Evolutionary conservation across 1,140 invertebrate species (phyloP).

Genomic region (Drosophila littoralis): DNA sequence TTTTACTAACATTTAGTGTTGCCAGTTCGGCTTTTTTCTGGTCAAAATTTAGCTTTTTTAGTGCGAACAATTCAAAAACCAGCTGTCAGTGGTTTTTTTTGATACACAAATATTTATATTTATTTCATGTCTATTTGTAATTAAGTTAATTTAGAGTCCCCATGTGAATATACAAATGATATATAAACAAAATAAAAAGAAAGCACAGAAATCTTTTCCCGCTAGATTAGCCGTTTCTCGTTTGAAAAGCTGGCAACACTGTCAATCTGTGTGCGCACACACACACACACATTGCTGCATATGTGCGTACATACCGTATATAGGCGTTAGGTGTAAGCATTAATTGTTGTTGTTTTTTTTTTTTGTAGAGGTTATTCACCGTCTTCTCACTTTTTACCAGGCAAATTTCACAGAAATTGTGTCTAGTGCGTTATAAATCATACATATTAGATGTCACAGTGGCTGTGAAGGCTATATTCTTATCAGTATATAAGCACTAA

Average conservation of each 20-base stretch:
- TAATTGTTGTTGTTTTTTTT: not conserved
- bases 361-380: conserved; percentile 34
- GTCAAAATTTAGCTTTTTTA: not conserved
- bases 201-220: not conserved
- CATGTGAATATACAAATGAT: too few species aligned
- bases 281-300: not conserved
- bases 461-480: not conserved
- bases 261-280: not conserved
- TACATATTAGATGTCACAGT: not conserved
- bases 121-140: too few species aligned
- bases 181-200: not conserved
- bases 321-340: conserved; percentile 5
- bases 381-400: not conserved
- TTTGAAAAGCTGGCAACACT: not conserved
- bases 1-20: not conserved
- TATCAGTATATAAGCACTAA: not conserved
- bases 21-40: not conserved
- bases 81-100: too few species aligned
- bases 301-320: not conserved
- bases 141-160: too few species aligned
- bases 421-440: not conserved
- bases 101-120: too few species aligned
- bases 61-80: too few species aligned
- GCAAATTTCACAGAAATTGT: not conserved
- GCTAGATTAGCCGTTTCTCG: not conserved